Percentiles rank a stretch among this genome's conserved stretches.
These are phyloP conservation scores for Aphyosemion australe DNA, from an alignment of 2,113 vertebrate genomes.

Conservation along the genomic window DNA sequence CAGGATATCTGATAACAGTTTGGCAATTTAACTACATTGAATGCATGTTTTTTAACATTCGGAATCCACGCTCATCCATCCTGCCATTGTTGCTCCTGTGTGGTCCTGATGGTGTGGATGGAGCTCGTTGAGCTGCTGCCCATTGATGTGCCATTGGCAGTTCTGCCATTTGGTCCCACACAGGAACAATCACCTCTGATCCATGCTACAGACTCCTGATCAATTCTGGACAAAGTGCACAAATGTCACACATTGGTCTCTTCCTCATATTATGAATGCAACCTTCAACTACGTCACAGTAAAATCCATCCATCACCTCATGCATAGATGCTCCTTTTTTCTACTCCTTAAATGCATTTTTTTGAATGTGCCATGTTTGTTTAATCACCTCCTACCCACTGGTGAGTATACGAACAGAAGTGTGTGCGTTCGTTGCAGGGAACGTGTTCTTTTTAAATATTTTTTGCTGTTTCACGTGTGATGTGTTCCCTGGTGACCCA, in stretches of 20 bases:
- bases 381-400: conserved; percentile 36
- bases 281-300: conserved; percentile 50
- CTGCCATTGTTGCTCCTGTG: conserved; percentile 36
- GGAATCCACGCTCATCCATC: neutral
- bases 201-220: conserved; percentile 40
- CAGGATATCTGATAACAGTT: conserved; percentile 23
- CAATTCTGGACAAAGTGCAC: conserved; percentile 46
- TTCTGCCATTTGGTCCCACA: conserved; percentile 68
- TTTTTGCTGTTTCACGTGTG: conserved; percentile 62
- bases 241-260: conserved; percentile 33
- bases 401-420: conserved; percentile 21
- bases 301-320: conserved; percentile 17
- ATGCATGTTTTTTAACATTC: conserved; percentile 15
- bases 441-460: conserved; percentile 26
- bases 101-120: conserved; percentile 26
- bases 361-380: conserved; percentile 38
- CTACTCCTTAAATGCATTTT: conserved; percentile 39
- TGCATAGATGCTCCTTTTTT: conserved; percentile 31
- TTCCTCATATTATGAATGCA: conserved; percentile 39
- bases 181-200: conserved; percentile 59
- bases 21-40: neutral
- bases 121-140: conserved; percentile 36
- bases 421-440: conserved; percentile 21
- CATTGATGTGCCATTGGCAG: conserved; percentile 66
- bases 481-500: conserved; percentile 71